Percentiles rank a stretch among this genome's conserved stretches.
Evolutionary conservation across 2,888 invertebrate genomes (phyloP).

Genomic region (Cotesia congregata): DNA sequence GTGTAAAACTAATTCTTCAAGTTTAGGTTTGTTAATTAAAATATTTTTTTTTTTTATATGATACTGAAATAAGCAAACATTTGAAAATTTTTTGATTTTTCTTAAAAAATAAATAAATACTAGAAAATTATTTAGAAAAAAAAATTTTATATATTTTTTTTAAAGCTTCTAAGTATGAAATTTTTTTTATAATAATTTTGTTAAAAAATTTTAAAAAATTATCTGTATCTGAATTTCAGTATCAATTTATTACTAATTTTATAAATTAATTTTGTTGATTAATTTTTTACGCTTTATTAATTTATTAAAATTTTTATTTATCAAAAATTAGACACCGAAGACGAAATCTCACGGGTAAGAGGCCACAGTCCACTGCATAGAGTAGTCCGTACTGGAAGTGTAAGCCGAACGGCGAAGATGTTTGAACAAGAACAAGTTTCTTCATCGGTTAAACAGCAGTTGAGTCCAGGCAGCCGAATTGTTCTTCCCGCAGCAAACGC

Average conservation of each 20-base stretch:
- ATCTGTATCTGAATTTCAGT: background rate
- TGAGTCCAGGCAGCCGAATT: slow-evolving; percentile 45
- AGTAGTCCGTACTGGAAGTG: slow-evolving; percentile 64
- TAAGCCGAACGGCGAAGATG: slow-evolving; percentile 66
- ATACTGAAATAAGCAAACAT: too few species aligned
- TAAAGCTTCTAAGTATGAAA: too few species aligned
- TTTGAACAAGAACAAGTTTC: slow-evolving; percentile 61
- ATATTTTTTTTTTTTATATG: slow-evolving; percentile 23
- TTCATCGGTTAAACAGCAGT: slow-evolving; percentile 31
- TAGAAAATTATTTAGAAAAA: too few species aligned
- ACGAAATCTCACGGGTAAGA: slow-evolving; percentile 61
- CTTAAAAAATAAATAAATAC: too few species aligned
- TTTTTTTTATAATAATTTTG: too few species aligned
- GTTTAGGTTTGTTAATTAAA: slow-evolving; percentile 52
- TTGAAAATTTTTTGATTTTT: too few species aligned
- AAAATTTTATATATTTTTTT: too few species aligned
- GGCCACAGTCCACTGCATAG: slow-evolving; percentile 44
- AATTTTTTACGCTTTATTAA: background rate
- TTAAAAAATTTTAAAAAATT: background rate
- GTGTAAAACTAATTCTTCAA: slow-evolving; percentile 47
- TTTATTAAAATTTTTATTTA: slow-evolving; percentile 20
- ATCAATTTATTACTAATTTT: slow-evolving; percentile 4
- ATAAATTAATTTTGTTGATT: background rate
- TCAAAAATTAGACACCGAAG: slow-evolving; percentile 51
- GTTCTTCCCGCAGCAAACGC: slow-evolving; percentile 45